Percentiles rank a stretch among this genome's conserved stretches.
phyloP scores from a whole-genome alignment of 1,140 invertebrate genomes.

The Drosophila ohnishii region DNA sequence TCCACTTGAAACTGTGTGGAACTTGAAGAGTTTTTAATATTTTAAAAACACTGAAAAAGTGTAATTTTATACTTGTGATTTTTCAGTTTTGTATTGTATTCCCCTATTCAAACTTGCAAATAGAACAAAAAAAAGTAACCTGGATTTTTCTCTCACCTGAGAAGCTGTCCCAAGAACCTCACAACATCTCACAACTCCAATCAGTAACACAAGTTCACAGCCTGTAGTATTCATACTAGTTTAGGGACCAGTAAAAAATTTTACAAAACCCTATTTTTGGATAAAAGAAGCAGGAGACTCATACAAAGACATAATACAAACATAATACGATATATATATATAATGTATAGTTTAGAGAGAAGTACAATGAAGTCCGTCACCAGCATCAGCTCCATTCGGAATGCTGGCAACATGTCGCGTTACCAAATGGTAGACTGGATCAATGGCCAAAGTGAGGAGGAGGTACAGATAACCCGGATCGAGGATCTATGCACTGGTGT shows the following conservation, averaged over 20 bases:
- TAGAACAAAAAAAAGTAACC: background rate
- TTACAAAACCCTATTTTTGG: background rate
- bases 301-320: background rate
- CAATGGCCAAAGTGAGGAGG: constrained; percentile 95
- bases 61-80: background rate
- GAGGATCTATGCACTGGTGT: constrained; percentile 98
- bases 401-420: constrained; percentile 97
- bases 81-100: no score
- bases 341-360: background rate
- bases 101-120: background rate
- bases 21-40: no score
- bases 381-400: constrained; percentile 87
- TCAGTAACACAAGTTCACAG: background rate
- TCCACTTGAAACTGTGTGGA: no score
- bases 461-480: constrained; percentile 94
- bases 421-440: constrained; percentile 99
- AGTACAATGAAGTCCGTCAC: background rate
- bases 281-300: background rate
- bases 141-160: background rate
- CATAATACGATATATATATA: background rate
- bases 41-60: no score
- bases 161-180: background rate
- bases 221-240: background rate
- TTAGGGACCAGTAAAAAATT: constrained; percentile 1
- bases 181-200: background rate